Evolutionary conservation across 1,140 invertebrate genomes (phyloP), one percentile per base, ranked within the genome.

Genomic region (Eriosoma lanigerum): DNA sequence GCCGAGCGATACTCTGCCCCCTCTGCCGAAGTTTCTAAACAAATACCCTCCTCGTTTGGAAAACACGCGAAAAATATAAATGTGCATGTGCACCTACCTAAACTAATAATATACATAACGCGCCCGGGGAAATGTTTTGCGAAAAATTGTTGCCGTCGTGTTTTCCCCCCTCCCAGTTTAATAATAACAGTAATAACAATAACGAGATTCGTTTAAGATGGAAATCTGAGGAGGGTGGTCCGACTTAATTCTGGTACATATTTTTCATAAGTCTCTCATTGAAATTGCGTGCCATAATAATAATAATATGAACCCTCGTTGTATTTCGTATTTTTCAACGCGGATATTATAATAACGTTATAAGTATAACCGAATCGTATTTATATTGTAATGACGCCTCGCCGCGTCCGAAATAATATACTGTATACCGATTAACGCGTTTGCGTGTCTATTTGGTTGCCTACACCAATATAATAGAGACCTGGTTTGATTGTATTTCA

Each of bases 121-220:
- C 58, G 75, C 38, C 9, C 12, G 54, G 58, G 75, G 32, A 78
- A 24, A 62, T 29, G 75, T 62, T 38, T 62, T 48, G n/a, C 56
- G 3, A 44, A 70, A n/a, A 56, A 56, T 60, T 46, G 54, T 60
- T 46, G 66, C 44, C 66, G 24, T 38, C 8, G 32, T 38, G 26
- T 4, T 60, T 54, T 48, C 21, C 21, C 24, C 6, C 24, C 56
- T 58, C 38, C 75, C 54, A 9, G 21, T 76, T 60, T 46, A 78
- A 78, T 78, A 78, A 78, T 62, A 78, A 52, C 38, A 29, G 56
- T 62, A 78, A 78, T 78, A 78, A 78, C 75, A 78, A 78, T 78
- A 78, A 78, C 75, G 75, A 78, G 75, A 78, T 78, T 78, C 75
- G 75, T 62, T 78, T 78, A 78, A 62, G 75, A 78, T 78, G 56